A percentile compares a stretch with the other conserved stretches of the same genome.
These are phyloP conservation scores for Machimus atricapillus DNA, from an alignment of 2,888 invertebrate species.

Conservation along the genomic window DNA sequence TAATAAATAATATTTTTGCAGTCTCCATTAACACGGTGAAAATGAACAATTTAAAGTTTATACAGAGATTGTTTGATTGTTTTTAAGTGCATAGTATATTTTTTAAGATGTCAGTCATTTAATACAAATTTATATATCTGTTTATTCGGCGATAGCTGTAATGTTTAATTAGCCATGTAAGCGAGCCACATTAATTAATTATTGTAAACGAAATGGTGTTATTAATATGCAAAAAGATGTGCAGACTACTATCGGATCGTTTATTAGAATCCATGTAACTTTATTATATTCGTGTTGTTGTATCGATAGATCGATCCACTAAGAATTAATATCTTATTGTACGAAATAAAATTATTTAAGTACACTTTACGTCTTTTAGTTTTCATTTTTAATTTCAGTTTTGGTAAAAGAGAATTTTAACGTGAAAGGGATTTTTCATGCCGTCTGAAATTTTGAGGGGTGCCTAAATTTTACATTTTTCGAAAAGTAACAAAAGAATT, in stretches of 20 bases:
- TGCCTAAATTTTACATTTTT: no score
- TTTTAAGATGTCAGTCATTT: constrained; percentile 15
- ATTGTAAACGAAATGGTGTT: neutral
- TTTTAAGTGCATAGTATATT: constrained; percentile 2
- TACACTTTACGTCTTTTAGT: neutral
- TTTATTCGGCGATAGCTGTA: constrained; percentile 1
- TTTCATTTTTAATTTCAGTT: neutral
- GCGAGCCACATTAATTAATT: neutral
- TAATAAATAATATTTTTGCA: neutral
- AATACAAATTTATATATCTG: neutral
- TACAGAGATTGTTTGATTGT: neutral
- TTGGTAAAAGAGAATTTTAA: neutral
- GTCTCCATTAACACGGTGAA: neutral
- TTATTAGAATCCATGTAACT: constrained; percentile 14
- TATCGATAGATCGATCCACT: constrained; percentile 8
- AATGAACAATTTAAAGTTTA: neutral
- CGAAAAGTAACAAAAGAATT: no score
- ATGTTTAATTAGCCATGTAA: constrained; percentile 13
- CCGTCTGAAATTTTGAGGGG: no score
- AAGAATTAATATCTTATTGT: constrained; percentile 8
- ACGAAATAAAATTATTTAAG: constrained; percentile 36
- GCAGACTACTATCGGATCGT: constrained; percentile 6
- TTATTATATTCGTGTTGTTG: constrained; percentile 26
- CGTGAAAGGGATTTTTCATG: no score
- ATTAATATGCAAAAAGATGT: neutral